phyloP scores from a whole-genome alignment of 2,888 invertebrate genomes.

The Drosophila planitibia region DNA sequence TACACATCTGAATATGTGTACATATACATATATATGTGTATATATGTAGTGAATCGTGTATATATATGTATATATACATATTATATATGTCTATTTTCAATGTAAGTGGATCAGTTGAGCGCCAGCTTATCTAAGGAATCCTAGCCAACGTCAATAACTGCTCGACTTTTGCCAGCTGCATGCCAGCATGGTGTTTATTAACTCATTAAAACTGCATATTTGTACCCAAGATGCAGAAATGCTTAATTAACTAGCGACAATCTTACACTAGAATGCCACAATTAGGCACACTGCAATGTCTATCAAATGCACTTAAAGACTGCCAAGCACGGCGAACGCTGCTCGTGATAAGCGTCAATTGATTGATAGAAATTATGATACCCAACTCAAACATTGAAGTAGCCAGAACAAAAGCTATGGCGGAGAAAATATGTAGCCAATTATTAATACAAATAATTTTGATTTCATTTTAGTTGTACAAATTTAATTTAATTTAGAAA shows the following conservation, averaged over 20 bases:
- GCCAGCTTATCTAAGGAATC: slow-evolving; percentile 70
- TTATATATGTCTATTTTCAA: background rate
- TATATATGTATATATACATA: too few species aligned
- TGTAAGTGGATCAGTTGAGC: slow-evolving; percentile 23
- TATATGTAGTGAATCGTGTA: background rate
- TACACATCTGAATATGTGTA: background rate
- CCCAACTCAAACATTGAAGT: background rate
- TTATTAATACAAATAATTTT: background rate
- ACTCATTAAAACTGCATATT: slow-evolving; percentile 80
- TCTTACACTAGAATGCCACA: slow-evolving; percentile 36
- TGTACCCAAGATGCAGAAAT: slow-evolving; percentile 63
- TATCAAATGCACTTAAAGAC: background rate
- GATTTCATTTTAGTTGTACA: background rate
- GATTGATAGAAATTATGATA: background rate
- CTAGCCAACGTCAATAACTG: slow-evolving; percentile 40
- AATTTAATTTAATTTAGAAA: background rate
- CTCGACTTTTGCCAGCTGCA: slow-evolving; percentile 58
- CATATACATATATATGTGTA: background rate
- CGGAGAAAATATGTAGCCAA: background rate
- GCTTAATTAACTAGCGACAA: slow-evolving; percentile 39
- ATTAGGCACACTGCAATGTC: slow-evolving; percentile 33
- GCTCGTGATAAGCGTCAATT: background rate
- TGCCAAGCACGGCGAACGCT: background rate
- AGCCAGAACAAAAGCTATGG: background rate
- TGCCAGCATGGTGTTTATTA: slow-evolving; percentile 64